Conservation (phyloP, 1,140 invertebrate genomes). For the honey bee (Apis mellifera) region DNA sequence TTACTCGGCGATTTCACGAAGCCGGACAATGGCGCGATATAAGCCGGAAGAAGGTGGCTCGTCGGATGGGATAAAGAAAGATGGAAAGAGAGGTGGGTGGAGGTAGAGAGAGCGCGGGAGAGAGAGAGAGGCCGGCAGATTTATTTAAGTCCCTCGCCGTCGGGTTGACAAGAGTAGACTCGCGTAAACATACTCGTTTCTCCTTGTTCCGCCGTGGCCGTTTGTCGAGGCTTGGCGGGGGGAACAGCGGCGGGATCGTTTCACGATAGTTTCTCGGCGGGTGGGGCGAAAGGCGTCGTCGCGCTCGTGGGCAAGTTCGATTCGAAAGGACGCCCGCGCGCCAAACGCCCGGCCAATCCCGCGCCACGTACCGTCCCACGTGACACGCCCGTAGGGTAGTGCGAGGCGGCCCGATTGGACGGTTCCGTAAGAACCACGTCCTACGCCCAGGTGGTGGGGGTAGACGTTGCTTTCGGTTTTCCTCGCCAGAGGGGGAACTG, state of each 20-base stretch:
- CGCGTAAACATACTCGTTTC: constrained; percentile 81
- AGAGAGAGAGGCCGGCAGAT: constrained; percentile 65
- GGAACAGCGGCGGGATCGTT: constrained; percentile 53
- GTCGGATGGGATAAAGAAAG: constrained; percentile 35
- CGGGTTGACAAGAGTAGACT: constrained; percentile 80
- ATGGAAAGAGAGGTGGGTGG: neutral
- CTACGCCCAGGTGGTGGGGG: constrained; percentile 60
- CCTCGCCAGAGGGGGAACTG: constrained; percentile 77
- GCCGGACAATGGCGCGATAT: constrained; percentile 56
- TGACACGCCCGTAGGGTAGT: constrained; percentile 23
- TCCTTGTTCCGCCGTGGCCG: constrained; percentile 66
- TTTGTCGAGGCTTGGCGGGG: constrained; percentile 45
- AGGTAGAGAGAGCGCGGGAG: constrained; percentile 11
- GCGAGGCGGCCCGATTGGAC: constrained; percentile 50
- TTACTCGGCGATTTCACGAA: constrained; percentile 44
- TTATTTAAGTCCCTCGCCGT: constrained; percentile 79
- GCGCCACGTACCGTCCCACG: neutral
- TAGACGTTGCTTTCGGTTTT: constrained; percentile 66
- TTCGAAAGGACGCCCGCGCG: constrained; percentile 55
- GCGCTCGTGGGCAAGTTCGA: constrained; percentile 49
- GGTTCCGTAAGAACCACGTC: constrained; percentile 11
- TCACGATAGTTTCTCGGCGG: constrained; percentile 61
- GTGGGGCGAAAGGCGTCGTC: constrained; percentile 52
- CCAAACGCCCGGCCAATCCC: constrained; percentile 53
- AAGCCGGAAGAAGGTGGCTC: constrained; percentile 55